Evolutionary conservation across 1,140 invertebrate species (phyloP).

Genomic region (Aphaenogaster rudis): DNA sequence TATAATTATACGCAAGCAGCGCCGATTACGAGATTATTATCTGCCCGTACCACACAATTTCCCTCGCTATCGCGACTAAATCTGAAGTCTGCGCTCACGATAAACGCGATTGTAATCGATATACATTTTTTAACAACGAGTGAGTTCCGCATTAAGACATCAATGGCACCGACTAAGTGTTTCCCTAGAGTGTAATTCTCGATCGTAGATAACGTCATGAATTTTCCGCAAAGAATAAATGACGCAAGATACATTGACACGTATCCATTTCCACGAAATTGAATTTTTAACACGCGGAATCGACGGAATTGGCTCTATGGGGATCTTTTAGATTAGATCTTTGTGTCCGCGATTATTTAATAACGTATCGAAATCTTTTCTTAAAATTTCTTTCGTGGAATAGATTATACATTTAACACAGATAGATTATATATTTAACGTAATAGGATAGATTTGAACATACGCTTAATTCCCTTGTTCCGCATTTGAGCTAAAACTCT

Average conservation of each 20-base stretch:
- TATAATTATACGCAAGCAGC: conserved; percentile 54
- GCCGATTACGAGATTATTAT: conserved; percentile 50
- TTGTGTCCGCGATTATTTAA: background rate
- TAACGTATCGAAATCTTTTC: background rate
- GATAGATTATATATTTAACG: too few relatives aligned
- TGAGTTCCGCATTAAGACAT: conserved; percentile 55
- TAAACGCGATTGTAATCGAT: conserved; percentile 57
- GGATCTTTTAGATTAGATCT: background rate
- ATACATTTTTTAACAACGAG: conserved; percentile 36
- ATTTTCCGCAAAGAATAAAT: conserved; percentile 25
- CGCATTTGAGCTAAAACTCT: background rate
- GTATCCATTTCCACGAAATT: conserved; percentile 9
- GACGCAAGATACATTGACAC: background rate
- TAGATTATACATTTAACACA: background rate
- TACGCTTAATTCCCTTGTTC: background rate
- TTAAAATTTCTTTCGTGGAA: background rate
- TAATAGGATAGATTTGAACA: background rate
- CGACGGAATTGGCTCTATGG: background rate
- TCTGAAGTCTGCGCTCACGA: conserved; percentile 41
- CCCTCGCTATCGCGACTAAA: conserved; percentile 36
- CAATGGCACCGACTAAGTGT: conserved; percentile 54
- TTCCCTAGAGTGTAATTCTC: background rate
- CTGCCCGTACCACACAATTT: conserved; percentile 44
- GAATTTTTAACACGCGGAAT: conserved; percentile 4
- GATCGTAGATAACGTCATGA: conserved; percentile 31